Conservation (phyloP, 2,797 vertebrate genomes). For the Hippocampus kuda region DNA sequence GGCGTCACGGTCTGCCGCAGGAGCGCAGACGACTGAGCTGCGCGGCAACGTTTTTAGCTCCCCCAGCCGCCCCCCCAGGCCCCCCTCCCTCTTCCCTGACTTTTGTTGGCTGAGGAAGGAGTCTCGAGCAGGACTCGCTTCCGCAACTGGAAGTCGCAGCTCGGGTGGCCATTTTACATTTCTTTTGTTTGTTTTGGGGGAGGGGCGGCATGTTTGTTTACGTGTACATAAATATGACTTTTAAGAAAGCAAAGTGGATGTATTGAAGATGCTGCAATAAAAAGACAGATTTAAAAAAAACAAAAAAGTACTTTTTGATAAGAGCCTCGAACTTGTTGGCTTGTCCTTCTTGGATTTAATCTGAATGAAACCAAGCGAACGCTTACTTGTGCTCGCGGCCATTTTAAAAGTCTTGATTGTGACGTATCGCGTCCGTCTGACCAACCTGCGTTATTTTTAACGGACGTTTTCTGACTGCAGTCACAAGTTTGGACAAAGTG, state of each 20-base stretch:
- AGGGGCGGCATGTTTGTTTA: constrained; percentile 19
- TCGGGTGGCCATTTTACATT: not conserved
- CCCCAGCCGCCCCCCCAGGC: too few relatives aligned
- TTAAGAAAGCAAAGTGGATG: constrained; percentile 7
- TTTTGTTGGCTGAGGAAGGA: not conserved
- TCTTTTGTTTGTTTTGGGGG: too few relatives aligned
- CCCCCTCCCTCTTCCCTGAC: not conserved
- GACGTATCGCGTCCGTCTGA: too few relatives aligned
- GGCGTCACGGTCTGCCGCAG: constrained; percentile 78
- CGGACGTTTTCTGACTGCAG: too few relatives aligned
- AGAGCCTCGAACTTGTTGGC: not conserved
- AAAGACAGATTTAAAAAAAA: not conserved
- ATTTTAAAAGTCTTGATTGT: too few relatives aligned
- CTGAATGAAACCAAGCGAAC: too few relatives aligned
- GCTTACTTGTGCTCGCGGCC: too few relatives aligned
- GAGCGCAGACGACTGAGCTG: constrained; percentile 18
- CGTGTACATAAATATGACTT: constrained; percentile 33
- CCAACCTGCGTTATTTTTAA: too few relatives aligned
- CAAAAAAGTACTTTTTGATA: too few relatives aligned
- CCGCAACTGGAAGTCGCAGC: not conserved
- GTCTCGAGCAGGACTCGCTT: constrained; percentile 24
- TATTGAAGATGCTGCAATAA: constrained; percentile 39
- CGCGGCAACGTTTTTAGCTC: constrained; percentile 24
- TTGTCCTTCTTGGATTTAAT: not conserved
- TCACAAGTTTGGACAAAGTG: too few relatives aligned